phyloP scores from a whole-genome alignment of 2,797 vertebrate species.

The Argentina silus region DNA sequence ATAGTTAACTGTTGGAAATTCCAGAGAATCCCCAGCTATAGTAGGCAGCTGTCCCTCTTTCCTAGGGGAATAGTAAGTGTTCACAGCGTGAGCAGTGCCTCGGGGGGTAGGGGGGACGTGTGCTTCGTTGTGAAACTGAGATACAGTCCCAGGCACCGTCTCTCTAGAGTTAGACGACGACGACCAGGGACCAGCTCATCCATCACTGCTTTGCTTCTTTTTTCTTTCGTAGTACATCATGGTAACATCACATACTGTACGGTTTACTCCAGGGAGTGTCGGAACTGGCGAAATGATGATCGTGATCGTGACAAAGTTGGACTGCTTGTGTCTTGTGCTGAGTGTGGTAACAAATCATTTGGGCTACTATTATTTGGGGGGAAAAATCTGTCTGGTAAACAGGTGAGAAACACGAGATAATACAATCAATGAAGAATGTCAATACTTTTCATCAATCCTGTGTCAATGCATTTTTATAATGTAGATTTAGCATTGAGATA shows the following conservation, averaged over 20 bases:
- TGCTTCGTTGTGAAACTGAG: neutral
- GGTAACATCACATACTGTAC: neutral
- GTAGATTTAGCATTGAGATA: no score
- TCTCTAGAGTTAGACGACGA: neutral
- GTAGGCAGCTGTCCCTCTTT: conserved; percentile 3
- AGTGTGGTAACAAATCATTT: no score
- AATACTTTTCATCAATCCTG: no score
- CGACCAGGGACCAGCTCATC: neutral
- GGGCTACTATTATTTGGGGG: no score
- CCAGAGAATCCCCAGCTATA: neutral
- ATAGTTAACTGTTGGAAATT: neutral
- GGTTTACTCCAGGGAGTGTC: neutral
- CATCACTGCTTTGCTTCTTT: neutral
- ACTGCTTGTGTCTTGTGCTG: neutral
- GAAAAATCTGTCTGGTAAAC: no score
- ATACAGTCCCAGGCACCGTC: neutral
- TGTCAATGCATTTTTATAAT: no score
- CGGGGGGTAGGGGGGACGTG: neutral
- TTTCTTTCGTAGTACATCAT: neutral
- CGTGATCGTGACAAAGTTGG: neutral
- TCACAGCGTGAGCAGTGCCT: neutral
- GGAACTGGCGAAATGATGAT: neutral
- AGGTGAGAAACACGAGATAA: no score
- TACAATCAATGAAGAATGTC: no score
- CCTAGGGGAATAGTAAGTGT: neutral